Evolutionary conservation across 2,797 vertebrate species (phyloP).

Genomic region (Parauchenoglanis ngamensis): DNA sequence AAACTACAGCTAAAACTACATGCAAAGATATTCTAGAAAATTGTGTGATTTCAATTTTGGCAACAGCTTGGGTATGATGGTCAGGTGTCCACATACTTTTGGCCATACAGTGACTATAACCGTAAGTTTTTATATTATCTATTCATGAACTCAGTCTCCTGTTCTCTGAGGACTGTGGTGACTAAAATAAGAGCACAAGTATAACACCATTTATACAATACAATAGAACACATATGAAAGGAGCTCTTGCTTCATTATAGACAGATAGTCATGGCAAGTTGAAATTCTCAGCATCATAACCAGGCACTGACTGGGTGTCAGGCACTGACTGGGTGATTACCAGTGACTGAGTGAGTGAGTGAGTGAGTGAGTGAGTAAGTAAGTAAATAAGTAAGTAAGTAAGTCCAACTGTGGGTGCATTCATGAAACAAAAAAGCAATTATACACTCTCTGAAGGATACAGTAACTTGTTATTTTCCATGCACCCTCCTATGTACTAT

Average conservation of each 20-base stretch:
- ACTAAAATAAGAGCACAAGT: not conserved
- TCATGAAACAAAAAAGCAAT: constrained; percentile 17
- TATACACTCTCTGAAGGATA: constrained; percentile 20
- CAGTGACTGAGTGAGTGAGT: no score
- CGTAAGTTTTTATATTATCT: not conserved
- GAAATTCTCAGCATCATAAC: not conserved
- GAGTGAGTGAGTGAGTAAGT: not conserved
- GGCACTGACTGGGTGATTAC: not conserved
- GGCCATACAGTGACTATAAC: not conserved
- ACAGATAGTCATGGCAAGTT: not conserved
- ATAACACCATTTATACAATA: not conserved
- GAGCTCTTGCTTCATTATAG: not conserved
- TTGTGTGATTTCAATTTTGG: not conserved
- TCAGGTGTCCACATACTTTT: not conserved
- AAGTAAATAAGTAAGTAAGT: not conserved
- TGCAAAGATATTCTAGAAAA: not conserved
- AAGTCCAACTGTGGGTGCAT: not conserved
- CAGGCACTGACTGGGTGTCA: not conserved
- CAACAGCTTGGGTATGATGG: not conserved
- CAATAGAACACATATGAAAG: not conserved
- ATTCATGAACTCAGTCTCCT: not conserved
- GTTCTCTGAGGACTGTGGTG: not conserved
- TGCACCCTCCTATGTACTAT: not conserved
- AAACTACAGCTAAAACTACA: not conserved
- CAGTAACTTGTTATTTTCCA: constrained; percentile 15